Conservation (phyloP, 1,140 invertebrate species). For the Globodera rostochiensis region DNA sequence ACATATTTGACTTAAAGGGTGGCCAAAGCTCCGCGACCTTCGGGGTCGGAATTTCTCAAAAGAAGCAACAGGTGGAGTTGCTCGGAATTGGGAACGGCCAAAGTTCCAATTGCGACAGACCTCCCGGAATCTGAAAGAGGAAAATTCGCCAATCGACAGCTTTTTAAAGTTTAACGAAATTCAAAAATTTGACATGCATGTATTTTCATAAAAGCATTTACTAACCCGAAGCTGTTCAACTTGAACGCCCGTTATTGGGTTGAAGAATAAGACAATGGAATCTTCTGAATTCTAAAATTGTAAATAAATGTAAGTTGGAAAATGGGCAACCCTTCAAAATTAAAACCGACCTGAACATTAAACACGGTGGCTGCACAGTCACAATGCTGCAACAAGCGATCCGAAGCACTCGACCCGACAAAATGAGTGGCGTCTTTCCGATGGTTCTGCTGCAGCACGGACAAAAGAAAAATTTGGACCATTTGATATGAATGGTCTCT, state of each 20-base stretch:
- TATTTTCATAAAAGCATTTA: background rate
- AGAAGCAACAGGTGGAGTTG: constrained; percentile 48
- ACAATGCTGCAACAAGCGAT: too few species aligned
- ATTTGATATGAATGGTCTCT: too few species aligned
- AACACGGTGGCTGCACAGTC: constrained; percentile 66
- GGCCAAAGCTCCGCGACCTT: constrained; percentile 37
- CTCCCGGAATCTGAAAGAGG: constrained; percentile 17
- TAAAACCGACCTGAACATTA: constrained; percentile 45
- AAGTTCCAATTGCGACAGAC: constrained; percentile 47
- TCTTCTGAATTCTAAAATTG: constrained; percentile 46
- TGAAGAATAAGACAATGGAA: constrained; percentile 53
- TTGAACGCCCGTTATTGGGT: constrained; percentile 58
- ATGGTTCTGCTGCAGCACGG: too few species aligned
- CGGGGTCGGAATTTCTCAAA: constrained; percentile 38
- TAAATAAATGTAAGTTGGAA: background rate
- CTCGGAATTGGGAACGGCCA: constrained; percentile 48
- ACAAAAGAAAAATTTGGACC: too few species aligned
- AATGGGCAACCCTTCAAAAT: too few species aligned
- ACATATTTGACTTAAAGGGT: constrained; percentile 5
- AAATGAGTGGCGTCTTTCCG: too few species aligned
- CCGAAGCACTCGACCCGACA: too few species aligned
- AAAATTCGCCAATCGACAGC: background rate
- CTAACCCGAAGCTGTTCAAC: constrained; percentile 38
- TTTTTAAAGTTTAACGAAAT: background rate
- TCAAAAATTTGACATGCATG: background rate